These are phyloP conservation scores for Propsilocerus akamusi DNA, from an alignment of 1,140 invertebrate species.

Conservation along the genomic window DNA sequence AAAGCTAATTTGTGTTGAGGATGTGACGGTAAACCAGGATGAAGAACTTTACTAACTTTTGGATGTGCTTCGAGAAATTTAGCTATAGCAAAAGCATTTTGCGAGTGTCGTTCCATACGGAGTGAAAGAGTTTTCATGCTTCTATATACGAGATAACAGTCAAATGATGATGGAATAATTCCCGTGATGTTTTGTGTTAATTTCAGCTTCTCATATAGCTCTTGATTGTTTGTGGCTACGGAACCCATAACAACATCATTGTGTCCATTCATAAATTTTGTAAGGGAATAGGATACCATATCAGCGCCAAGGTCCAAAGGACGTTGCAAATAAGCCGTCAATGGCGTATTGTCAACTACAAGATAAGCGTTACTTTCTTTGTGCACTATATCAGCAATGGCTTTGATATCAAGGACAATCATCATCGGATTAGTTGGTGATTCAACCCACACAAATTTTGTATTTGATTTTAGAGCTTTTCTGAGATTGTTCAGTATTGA, in stretches of 20 bases:
- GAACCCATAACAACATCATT: constrained; percentile 71
- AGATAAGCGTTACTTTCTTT: constrained; percentile 37
- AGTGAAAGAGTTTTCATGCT: constrained; percentile 61
- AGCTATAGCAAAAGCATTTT: constrained; percentile 54
- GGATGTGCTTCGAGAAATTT: constrained; percentile 52
- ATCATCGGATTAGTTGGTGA: constrained; percentile 68
- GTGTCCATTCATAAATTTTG: constrained; percentile 81
- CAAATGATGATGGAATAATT: constrained; percentile 62
- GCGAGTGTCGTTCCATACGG: constrained; percentile 60
- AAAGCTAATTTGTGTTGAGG: constrained; percentile 66
- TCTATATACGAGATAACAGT: constrained; percentile 56
- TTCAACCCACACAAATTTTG: constrained; percentile 51
- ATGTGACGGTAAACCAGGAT: constrained; percentile 65
- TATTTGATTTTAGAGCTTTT: neutral
- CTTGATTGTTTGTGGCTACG: constrained; percentile 38
- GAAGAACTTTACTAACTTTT: constrained; percentile 46
- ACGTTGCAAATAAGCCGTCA: constrained; percentile 62
- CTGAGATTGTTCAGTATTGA: constrained; percentile 35
- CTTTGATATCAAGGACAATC: constrained; percentile 54
- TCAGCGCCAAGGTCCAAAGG: constrained; percentile 66
- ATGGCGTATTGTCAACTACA: constrained; percentile 71
- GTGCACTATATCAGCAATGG: constrained; percentile 31
- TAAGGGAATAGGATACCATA: constrained; percentile 57
- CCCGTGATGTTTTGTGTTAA: constrained; percentile 56
- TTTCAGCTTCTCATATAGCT: constrained; percentile 34